Evolutionary conservation across 1,140 invertebrate species (phyloP), one percentile per base, ranked within the genome.

Genomic region (Aphelenchoides fujianensis): DNA sequence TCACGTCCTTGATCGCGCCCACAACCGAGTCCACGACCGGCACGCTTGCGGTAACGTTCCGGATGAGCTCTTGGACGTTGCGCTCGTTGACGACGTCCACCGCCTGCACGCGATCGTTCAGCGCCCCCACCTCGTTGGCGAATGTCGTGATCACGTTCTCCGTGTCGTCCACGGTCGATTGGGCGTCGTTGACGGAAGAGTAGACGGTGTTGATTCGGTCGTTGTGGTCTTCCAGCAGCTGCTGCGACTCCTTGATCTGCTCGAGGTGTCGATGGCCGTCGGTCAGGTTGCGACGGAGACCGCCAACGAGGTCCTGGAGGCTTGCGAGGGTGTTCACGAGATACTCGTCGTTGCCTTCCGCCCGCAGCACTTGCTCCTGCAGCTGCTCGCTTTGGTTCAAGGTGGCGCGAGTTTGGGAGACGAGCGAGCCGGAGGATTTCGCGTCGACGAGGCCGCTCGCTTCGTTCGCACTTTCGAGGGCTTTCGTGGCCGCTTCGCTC

Each of bases 151-250:
- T 71, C 23, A 61, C 71, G 31, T 73, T 70, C 16, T 79, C 64
- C 7, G 81, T 69, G 16, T 54, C 62, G 28, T 73, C 69, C 19
- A 75, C 55, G 36, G 34, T 68, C 27, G 63, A 27, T 0, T 74
- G 36, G 2, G 77, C 64, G 7, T 73, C 69, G 12, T 82, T 71
- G 12, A 80, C 78, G 3, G 41, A 69, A 0, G 69, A 9, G 16
- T 68, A 36, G 1, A 80, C 70, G 34, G 72, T 76, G 55, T 80
- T 76, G 19, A 84, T 79, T 3, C 81, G 73, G 55, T 83, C 81
- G 67, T 83, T 73, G n/a, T 83, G 74, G 63, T 83, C 81, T 41
- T 83, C 81, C 27, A 84, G 77, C 9, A 82, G 41, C 27, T 74
- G 70, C 67, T 76, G 77, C 41, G 59, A 72, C 54, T 80, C 78